Base-by-base conservation (phyloP, 2,888 invertebrate species). In the Aelia acuminata region DNA sequence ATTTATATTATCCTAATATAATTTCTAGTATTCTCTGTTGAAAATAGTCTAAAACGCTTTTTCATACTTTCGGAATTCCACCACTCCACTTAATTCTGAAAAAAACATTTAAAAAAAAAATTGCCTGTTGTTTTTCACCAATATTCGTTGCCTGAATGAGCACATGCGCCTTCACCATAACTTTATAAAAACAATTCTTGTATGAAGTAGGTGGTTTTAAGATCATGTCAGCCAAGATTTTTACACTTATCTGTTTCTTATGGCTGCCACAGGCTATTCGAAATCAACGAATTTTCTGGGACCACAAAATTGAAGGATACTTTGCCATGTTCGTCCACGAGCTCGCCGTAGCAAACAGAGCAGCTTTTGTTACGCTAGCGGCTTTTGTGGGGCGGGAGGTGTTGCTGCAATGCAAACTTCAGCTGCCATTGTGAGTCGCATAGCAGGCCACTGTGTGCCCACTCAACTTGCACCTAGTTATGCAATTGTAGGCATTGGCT, bases 381-480 rank as follows among this genome's bases (percentile, higher is more conserved):
- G 80, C 80, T 47, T 80, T 80, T 80, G 80, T 80, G 80, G 10
- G n/a, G 43, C 13, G 11, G 80, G 80, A 80, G 80, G 80, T 80
- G 80, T 80, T 80, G 43, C 11, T 47, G 80, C 43, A 35, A 80
- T 80, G 80, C 11, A 80, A 80, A 80, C 80, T 80, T 80, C 43
- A 80, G n/a, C n/a, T 39, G 0, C 80, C n/a, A 80, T 80, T 80
- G 80, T 80, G 80, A 80, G 80, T 80, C 22, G 43, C 80, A 80
- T 80, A 43, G 80, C 80, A 80, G 39, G 75, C 80, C n/a, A 8
- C 43, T 47, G 80, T 43, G 35, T 80, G 43, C 39, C n/a, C 80
- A n/a, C 80, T 80, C 80, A 80, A 43, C 43, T 47, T 80, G 80
- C 80, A 80, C 80, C 80, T 80, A 80, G 80, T 80, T 80, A 80